phyloP scores from a whole-genome alignment of 1,140 invertebrate species.

The Manduca sexta region DNA sequence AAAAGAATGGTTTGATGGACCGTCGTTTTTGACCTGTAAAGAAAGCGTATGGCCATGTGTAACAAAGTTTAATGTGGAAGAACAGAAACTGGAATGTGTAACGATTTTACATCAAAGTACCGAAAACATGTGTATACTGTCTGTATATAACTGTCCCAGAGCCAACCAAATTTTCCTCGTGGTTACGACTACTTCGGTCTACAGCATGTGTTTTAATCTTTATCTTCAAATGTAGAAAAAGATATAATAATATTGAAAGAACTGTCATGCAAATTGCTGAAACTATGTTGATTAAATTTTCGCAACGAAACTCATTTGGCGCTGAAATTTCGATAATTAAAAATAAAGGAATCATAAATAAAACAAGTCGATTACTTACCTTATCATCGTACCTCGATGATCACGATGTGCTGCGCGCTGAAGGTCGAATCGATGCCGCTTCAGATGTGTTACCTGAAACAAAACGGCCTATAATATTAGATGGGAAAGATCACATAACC shows the following conservation, averaged over 20 bases:
- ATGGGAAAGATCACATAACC: not conserved
- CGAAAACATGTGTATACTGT: not conserved
- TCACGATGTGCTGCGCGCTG: slow-evolving; percentile 8
- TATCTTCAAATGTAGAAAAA: slow-evolving; percentile 3
- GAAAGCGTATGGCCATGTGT: no score
- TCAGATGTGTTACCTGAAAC: slow-evolving; percentile 7
- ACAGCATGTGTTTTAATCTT: not conserved
- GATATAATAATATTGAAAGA: not conserved
- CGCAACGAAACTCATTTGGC: slow-evolving; percentile 6
- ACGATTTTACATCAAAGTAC: slow-evolving; percentile 25
- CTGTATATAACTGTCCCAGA: slow-evolving; percentile 6
- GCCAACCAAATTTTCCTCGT: slow-evolving; percentile 10
- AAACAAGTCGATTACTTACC: not conserved
- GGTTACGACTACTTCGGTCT: slow-evolving; percentile 5
- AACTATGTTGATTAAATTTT: not conserved
- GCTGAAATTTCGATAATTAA: no score
- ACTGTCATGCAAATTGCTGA: slow-evolving; percentile 6
- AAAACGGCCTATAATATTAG: no score
- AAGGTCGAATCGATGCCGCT: slow-evolving; percentile 15
- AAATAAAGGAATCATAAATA: no score
- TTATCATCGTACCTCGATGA: no score
- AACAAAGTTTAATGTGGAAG: not conserved
- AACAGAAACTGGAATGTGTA: no score
- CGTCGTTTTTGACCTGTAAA: not conserved
- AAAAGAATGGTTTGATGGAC: no score